These are phyloP conservation scores for Emmelina monodactyla DNA, from an alignment of 2,888 invertebrate species.

Conservation along the genomic window DNA sequence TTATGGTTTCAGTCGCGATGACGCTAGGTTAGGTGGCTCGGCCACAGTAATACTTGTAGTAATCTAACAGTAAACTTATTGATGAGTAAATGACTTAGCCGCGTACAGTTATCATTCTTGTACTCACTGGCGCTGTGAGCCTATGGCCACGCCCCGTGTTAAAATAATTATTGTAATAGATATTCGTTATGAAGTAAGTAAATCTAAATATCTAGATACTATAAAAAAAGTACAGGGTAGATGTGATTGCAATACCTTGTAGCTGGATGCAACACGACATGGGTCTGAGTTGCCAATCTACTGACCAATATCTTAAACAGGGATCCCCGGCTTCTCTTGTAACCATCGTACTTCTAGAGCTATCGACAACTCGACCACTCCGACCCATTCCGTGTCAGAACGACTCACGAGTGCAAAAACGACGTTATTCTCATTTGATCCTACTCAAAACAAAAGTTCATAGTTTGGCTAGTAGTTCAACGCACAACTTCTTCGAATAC, in stretches of 20 bases:
- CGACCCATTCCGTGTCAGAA: too few species aligned
- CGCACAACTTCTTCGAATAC: too few species aligned
- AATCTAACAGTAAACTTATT: constrained; percentile 33
- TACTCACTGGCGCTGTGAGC: constrained; percentile 37
- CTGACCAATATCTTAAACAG: too few species aligned
- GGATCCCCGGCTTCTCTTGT: too few species aligned
- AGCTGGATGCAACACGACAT: constrained; percentile 39
- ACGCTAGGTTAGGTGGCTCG: constrained; percentile 61
- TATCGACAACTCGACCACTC: too few species aligned
- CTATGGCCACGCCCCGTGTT: constrained; percentile 30
- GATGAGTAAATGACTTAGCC: constrained; percentile 21
- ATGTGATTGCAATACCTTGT: constrained; percentile 59
- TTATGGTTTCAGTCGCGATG: constrained; percentile 55
- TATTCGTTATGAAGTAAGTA: constrained; percentile 50
- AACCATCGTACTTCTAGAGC: too few species aligned
- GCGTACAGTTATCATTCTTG: too few species aligned
- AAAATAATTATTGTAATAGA: constrained; percentile 41
- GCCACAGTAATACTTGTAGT: constrained; percentile 49
- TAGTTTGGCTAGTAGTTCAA: too few species aligned
- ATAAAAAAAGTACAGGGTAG: constrained; percentile 65
- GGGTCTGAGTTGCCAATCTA: constrained; percentile 12
- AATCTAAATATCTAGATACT: constrained; percentile 47
- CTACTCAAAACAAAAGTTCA: too few species aligned
- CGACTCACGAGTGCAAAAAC: too few species aligned
- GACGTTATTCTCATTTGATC: too few species aligned